A percentile compares a stretch with the other conserved stretches of the same genome.
Evolutionary conservation across 2,113 vertebrate genomes (phyloP).

Genomic region (Ptyas mucosa): DNA sequence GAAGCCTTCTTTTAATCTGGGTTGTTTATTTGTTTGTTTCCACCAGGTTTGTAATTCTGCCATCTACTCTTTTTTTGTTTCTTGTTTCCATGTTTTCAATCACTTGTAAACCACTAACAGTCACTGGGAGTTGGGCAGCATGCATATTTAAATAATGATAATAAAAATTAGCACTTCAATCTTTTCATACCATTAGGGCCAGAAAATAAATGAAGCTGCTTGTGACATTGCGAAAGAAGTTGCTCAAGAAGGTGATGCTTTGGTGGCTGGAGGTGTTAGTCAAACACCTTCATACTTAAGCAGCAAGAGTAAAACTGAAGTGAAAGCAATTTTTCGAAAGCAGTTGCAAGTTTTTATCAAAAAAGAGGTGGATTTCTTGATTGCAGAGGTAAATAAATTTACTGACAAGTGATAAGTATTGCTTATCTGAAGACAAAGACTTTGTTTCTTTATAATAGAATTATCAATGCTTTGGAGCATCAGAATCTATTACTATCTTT

Average conservation of each 20-base stretch:
- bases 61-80: neutral
- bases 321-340: constrained; percentile 86
- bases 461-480: neutral
- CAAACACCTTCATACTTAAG: constrained; percentile 91
- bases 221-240: constrained; percentile 93
- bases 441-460: neutral
- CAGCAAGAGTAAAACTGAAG: constrained; percentile 85
- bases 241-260: constrained; percentile 86
- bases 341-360: constrained; percentile 85
- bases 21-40: neutral
- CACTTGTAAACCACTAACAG: neutral
- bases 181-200: constrained; percentile 67
- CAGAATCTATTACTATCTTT: neutral
- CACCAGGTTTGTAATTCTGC: neutral
- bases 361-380: constrained; percentile 93
- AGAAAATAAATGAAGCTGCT: constrained; percentile 92
- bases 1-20: neutral
- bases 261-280: constrained; percentile 94
- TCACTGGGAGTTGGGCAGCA: neutral
- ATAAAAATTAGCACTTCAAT: neutral
- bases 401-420: neutral
- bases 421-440: accelerated
- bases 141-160: neutral
- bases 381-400: constrained; percentile 83
- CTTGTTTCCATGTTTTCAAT: neutral